These are phyloP conservation scores for Penaeus vannamei DNA, from an alignment of 1,140 invertebrate genomes.

Conservation along the genomic window DNA sequence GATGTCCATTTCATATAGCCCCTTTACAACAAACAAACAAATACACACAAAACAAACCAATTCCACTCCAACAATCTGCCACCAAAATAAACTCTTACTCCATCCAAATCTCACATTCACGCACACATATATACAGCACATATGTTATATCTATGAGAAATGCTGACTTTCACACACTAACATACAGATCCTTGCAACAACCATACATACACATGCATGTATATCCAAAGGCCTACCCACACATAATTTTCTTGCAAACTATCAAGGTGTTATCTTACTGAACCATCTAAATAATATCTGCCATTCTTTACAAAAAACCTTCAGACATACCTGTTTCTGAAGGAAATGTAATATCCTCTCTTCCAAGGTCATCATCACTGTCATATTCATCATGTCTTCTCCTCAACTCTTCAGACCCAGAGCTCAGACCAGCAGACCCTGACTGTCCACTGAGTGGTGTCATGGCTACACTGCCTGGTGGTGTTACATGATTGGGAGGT, in stretches of 20 bases:
- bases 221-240: not conserved
- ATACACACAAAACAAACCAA: too few species aligned
- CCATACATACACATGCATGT: too few species aligned
- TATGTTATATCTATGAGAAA: too few species aligned
- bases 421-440: constrained; percentile 58
- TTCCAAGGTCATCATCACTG: constrained; percentile 89
- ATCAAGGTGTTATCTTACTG: not conserved
- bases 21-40: too few species aligned
- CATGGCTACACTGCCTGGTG: constrained; percentile 62
- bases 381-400: constrained; percentile 82
- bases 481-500: constrained; percentile 67
- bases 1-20: too few species aligned
- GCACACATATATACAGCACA: too few species aligned
- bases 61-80: too few species aligned
- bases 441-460: constrained; percentile 66
- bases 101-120: too few species aligned
- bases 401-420: constrained; percentile 68
- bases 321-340: constrained; percentile 66
- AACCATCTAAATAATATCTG: not conserved
- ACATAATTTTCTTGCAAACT: not conserved
- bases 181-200: too few species aligned
- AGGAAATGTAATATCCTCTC: constrained; percentile 87
- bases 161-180: too few species aligned
- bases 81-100: too few species aligned
- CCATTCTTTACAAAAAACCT: not conserved